These are phyloP conservation scores for Cataglyphis cursor DNA, from an alignment of 2,888 invertebrate species.

Conservation along the genomic window DNA sequence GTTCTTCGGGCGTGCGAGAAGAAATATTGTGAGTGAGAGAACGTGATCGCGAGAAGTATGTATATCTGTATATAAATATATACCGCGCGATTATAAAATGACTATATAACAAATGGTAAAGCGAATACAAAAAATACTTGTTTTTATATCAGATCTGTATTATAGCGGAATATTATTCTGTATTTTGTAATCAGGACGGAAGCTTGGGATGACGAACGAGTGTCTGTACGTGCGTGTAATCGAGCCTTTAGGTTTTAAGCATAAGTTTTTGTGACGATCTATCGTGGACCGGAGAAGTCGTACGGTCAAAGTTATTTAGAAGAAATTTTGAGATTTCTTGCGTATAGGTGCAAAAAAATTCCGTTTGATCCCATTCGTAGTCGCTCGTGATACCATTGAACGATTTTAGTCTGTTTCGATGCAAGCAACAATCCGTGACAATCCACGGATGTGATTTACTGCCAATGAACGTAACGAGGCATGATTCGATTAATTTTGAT, in stretches of 20 bases:
- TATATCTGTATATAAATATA: conserved; percentile 84
- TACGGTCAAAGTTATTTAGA: conserved; percentile 71
- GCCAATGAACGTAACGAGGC: conserved; percentile 66
- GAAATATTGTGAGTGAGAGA: conserved; percentile 64
- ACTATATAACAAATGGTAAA: conserved; percentile 81
- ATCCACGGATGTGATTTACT: conserved; percentile 63
- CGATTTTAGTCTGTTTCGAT: conserved; percentile 52
- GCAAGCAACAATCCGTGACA: conserved; percentile 50
- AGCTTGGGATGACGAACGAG: conserved; percentile 76
- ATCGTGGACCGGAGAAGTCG: conserved; percentile 66
- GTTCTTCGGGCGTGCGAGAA: conserved; percentile 70
- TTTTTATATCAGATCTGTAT: conserved; percentile 86
- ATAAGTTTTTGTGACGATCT: conserved; percentile 71
- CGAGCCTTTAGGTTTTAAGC: conserved; percentile 73
- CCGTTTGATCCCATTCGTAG: conserved; percentile 70
- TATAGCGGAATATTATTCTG: conserved; percentile 86
- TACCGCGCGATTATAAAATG: conserved; percentile 76
- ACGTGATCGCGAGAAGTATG: conserved; percentile 67
- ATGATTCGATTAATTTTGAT: conserved; percentile 44
- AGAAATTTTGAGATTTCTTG: conserved; percentile 71
- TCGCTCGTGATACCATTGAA: conserved; percentile 65
- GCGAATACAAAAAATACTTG: conserved; percentile 84
- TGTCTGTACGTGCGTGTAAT: conserved; percentile 76
- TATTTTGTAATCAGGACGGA: conserved; percentile 84
- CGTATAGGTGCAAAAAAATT: conserved; percentile 70